Conservation (phyloP, 2,888 invertebrate genomes). For the Morpho helenor region DNA sequence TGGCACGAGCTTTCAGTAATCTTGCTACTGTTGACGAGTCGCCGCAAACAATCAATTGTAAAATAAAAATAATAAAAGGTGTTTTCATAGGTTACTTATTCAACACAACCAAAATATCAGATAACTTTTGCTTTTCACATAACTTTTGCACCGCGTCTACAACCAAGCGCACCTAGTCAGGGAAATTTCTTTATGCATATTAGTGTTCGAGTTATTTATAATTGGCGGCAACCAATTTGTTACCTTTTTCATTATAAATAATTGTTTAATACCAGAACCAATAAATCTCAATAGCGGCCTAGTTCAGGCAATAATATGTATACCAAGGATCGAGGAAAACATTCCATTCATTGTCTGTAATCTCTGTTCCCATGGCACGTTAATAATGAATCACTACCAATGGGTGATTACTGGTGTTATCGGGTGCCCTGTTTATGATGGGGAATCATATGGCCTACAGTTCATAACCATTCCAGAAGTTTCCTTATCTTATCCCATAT, state of each 20-base stretch:
- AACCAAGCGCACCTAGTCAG: too few relatives aligned
- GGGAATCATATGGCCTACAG: neutral
- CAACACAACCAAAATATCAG: too few relatives aligned
- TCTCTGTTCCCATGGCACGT: conserved; percentile 6
- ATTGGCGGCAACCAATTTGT: neutral
- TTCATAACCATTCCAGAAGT: neutral
- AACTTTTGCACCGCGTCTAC: too few relatives aligned
- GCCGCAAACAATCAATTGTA: too few relatives aligned
- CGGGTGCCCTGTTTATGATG: neutral
- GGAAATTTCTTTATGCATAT: neutral
- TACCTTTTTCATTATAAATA: neutral
- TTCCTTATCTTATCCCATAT: neutral
- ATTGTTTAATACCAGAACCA: neutral
- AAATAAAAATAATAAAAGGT: too few relatives aligned
- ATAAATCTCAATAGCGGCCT: conserved; percentile 12
- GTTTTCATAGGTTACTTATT: too few relatives aligned
- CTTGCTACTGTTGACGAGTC: too few relatives aligned
- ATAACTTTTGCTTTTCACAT: too few relatives aligned
- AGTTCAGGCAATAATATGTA: conserved; percentile 5
- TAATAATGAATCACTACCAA: conserved; percentile 1
- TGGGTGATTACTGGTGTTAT: neutral
- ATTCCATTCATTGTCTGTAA: neutral
- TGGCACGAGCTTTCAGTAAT: too few relatives aligned
- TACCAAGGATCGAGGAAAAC: conserved; percentile 20
- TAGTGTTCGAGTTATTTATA: neutral